These are phyloP conservation scores for Oryzias curvinotus DNA, from an alignment of 2,113 vertebrate species.

Conservation along the genomic window DNA sequence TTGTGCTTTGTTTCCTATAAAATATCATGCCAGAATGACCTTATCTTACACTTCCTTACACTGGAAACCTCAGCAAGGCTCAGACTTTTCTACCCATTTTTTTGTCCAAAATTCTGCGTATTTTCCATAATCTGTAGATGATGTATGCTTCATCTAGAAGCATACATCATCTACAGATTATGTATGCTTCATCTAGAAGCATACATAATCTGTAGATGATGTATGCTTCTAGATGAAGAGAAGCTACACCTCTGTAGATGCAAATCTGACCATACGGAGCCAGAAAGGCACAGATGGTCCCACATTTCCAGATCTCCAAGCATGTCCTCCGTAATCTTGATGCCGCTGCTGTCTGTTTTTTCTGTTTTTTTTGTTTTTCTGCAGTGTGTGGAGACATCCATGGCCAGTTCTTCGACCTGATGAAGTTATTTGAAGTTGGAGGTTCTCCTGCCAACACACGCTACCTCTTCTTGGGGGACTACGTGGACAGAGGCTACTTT, in stretches of 20 bases:
- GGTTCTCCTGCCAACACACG: slow-evolving; percentile 82
- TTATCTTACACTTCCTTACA: no score
- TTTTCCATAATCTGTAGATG: slow-evolving; percentile 2
- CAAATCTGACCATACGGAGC: slow-evolving; percentile 42
- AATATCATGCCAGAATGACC: no score
- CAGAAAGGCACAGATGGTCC: slow-evolving; percentile 7
- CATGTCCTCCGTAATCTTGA: not conserved
- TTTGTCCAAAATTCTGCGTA: not conserved
- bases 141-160: slow-evolving; percentile 35
- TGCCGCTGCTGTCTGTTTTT: not conserved
- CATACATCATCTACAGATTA: no score
- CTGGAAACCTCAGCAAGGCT: no score
- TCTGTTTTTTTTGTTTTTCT: slow-evolving; percentile 5
- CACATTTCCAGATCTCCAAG: slow-evolving; percentile 1
- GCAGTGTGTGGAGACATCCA: slow-evolving; percentile 83
- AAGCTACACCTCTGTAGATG: slow-evolving; percentile 41
- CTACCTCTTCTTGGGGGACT: slow-evolving; percentile 84
- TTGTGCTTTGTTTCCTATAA: no score
- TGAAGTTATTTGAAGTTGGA: slow-evolving; percentile 84
- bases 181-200: no score
- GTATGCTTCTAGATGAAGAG: slow-evolving; percentile 29
- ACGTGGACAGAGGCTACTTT: slow-evolving; percentile 98
- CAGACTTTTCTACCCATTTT: no score
- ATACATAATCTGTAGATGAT: slow-evolving; percentile 9
- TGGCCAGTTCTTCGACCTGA: slow-evolving; percentile 84